Base-by-base conservation (phyloP, 2,113 vertebrate genomes). In the Gymnocephalus cernua region DNA sequence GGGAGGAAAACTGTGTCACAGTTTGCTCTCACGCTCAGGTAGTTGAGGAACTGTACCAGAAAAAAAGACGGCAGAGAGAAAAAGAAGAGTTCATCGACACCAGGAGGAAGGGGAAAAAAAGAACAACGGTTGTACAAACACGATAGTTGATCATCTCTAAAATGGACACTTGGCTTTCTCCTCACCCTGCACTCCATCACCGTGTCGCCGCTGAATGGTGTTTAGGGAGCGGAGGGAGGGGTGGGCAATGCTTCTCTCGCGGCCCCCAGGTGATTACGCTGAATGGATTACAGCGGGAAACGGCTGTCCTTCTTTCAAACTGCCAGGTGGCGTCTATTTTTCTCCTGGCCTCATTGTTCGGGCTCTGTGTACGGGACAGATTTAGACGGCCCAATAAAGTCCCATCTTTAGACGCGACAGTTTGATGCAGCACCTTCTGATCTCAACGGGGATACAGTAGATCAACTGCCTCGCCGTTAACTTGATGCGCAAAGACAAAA, bases 1-100 rank as follows among this genome's bases (percentile, higher is more conserved):
- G 94, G 93, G n/a, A 95, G 92, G 93, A 94, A 89, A 95, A 95
- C 96, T 93, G 95, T 90, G 93, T 90, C 77, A 80, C 86, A 79
- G 86, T 91, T 94, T 90, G 86, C 89, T 75, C 72, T 85, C 53
- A 35, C 21, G 51, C 56, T 66, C 23, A 29, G 66, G 67, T 69
- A 71, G 54, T 45, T 47, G 53, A 74, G 64, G 72, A 67, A 81
- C 59, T 67, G 75, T 47, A 82, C 32, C 54, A 59, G 86, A 75
- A 38, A 61, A 62, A 81, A 41, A 64, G 64, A 59, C 1, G 19
- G 16, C 58, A 8, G 32, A 45, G 77, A 74, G 41, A 66, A 79
- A 74, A 18, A 74, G 64, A 73, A 45, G 58, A 82, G 69, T 69
- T 85, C 78, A 89, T 75, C 27, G 69, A 80, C 59, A 74, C 70